A percentile compares a stretch with the other conserved stretches of the same genome.
Evolutionary conservation across 2,113 vertebrate species (phyloP).

Genomic region (Jacana jacana): DNA sequence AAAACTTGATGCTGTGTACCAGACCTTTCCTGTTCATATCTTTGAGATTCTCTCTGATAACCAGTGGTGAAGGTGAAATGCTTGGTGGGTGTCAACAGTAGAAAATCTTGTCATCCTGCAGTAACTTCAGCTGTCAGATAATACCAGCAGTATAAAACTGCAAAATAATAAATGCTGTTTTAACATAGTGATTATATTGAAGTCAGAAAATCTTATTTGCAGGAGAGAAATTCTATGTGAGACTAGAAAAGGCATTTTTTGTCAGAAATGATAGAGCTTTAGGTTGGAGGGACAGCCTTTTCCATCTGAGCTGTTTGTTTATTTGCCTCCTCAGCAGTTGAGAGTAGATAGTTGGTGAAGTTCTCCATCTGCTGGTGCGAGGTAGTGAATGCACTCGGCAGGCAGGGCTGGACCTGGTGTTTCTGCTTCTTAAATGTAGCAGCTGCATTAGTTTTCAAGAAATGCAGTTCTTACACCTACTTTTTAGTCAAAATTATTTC

Average conservation of each 20-base stretch:
- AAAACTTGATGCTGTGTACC: rapidly evolving
- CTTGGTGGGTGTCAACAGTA: background rate
- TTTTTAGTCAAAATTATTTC: background rate
- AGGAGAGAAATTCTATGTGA: background rate
- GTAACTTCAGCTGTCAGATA: background rate
- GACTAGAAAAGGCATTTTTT: background rate
- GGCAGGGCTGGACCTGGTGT: background rate
- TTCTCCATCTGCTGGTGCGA: slow-evolving; percentile 48
- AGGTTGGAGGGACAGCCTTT: background rate
- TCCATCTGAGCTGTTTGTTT: rapidly evolving
- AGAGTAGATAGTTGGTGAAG: background rate
- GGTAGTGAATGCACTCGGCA: background rate
- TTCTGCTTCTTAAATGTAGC: background rate
- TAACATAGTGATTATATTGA: background rate
- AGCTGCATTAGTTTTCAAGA: background rate
- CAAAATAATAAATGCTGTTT: background rate
- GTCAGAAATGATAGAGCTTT: background rate
- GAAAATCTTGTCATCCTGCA: background rate
- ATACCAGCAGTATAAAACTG: background rate
- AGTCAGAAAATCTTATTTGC: background rate
- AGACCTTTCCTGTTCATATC: background rate
- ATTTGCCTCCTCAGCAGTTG: rapidly evolving
- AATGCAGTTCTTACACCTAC: background rate
- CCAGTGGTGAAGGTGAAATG: background rate
- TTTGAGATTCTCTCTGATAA: background rate